phyloP scores from a whole-genome alignment of 2,113 vertebrate genomes.

The Chlorodrepanis virens region DNA sequence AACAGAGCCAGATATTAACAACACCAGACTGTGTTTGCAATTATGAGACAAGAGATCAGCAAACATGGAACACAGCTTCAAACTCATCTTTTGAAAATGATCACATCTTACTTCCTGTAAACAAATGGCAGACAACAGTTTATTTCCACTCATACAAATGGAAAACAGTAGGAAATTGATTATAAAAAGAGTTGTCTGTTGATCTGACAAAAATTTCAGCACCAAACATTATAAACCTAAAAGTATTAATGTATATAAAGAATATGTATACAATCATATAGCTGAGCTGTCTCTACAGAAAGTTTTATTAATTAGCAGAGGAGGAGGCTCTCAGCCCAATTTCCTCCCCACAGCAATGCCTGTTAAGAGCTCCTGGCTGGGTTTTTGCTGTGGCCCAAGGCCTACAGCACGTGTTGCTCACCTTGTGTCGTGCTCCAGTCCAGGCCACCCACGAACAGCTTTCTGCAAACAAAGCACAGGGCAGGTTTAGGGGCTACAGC shows the following conservation, averaged over 20 bases:
- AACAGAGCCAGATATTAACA: neutral
- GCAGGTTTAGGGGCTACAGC: neutral
- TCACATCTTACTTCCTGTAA: neutral
- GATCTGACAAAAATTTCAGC: neutral
- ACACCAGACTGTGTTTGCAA: neutral
- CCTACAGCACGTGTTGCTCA: neutral
- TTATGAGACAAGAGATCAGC: neutral
- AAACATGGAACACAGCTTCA: neutral
- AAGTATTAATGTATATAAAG: neutral
- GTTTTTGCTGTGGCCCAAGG: rapidly evolving
- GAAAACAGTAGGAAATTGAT: neutral
- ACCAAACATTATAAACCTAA: rapidly evolving
- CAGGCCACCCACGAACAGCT: slow-evolving; percentile 97
- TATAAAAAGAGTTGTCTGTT: neutral
- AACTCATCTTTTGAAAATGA: neutral
- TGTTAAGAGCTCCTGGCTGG: neutral
- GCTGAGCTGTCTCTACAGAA: neutral
- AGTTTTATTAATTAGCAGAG: neutral
- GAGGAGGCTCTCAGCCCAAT: neutral
- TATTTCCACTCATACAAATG: neutral
- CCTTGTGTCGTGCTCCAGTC: slow-evolving; percentile 99
- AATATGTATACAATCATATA: rapidly evolving
- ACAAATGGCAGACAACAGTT: neutral
- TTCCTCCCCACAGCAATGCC: neutral
- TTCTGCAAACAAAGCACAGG: slow-evolving; percentile 78